Conservation (phyloP, 2,113 vertebrate genomes). For the Thinocorus orbignyianus region DNA sequence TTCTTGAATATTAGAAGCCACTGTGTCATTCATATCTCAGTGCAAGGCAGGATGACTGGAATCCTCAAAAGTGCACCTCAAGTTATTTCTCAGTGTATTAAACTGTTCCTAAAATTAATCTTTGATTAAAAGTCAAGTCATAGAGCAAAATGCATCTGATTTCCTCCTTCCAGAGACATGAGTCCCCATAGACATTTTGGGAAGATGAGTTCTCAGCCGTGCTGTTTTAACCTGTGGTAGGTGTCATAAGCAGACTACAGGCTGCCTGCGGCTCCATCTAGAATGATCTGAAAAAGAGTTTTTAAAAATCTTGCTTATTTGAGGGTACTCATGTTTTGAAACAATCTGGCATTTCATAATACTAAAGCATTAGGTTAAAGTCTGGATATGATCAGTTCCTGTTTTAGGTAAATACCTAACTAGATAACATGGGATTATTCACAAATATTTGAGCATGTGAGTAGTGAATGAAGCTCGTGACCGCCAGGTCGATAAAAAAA, state of each 20-base stretch:
- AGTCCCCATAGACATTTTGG: background rate
- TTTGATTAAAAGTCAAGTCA: slow-evolving; percentile 2
- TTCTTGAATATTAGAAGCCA: slow-evolving; percentile 14
- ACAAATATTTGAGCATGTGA: slow-evolving; percentile 64
- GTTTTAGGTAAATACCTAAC: slow-evolving; percentile 49
- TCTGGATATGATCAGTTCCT: slow-evolving; percentile 29
- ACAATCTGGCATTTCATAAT: slow-evolving; percentile 34
- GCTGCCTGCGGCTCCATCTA: slow-evolving; percentile 61
- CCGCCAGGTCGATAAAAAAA: slow-evolving; percentile 17
- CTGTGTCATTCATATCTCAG: background rate
- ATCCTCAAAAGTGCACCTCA: slow-evolving; percentile 21
- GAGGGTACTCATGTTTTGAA: slow-evolving; percentile 13
- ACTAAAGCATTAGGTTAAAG: slow-evolving; percentile 49
- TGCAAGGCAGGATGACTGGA: background rate
- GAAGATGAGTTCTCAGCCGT: background rate
- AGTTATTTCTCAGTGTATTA: background rate
- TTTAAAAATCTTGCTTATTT: slow-evolving; percentile 35
- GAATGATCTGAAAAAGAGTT: slow-evolving; percentile 72
- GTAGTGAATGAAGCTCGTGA: slow-evolving; percentile 28
- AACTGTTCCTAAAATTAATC: background rate
- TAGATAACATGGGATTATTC: slow-evolving; percentile 48
- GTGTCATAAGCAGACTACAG: slow-evolving; percentile 69
- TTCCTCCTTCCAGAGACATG: background rate
- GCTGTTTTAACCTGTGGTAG: background rate
- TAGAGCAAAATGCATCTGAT: slow-evolving; percentile 1